Evolutionary conservation across 2,797 vertebrate species (phyloP).

Genomic region (Phoeniculus purpureus): DNA sequence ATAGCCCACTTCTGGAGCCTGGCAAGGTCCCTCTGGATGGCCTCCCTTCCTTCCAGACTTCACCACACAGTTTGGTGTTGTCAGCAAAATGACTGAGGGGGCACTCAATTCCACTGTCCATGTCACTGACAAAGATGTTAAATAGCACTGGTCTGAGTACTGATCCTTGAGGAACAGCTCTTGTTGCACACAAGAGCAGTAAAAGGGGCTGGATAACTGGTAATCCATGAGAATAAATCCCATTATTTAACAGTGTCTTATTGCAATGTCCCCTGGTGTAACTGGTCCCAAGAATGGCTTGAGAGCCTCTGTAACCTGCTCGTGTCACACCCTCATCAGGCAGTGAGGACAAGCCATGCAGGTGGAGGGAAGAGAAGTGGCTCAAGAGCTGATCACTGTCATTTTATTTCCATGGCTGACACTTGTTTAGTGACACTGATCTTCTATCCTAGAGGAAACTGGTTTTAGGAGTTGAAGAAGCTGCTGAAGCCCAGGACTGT

Average conservation of each 20-base stretch:
- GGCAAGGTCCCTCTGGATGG: no score
- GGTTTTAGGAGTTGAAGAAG: neutral
- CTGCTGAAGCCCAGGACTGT: fast-evolving
- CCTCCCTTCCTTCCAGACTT: no score
- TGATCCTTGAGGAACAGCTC: no score
- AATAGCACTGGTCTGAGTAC: no score
- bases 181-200: neutral
- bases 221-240: slow-evolving; percentile 42
- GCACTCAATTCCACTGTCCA: no score
- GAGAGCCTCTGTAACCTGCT: neutral
- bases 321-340: neutral
- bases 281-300: neutral
- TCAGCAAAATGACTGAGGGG: no score
- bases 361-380: neutral
- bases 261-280: neutral
- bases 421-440: neutral
- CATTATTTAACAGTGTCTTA: slow-evolving; percentile 34
- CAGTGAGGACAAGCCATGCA: neutral
- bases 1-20: no score
- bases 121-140: no score
- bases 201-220: slow-evolving; percentile 18
- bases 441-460: neutral
- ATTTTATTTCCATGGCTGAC: neutral
- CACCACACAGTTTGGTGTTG: no score
- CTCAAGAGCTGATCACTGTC: neutral